Base-by-base conservation (phyloP, 2,113 vertebrate species). In the Petaurus breviceps region DNA sequence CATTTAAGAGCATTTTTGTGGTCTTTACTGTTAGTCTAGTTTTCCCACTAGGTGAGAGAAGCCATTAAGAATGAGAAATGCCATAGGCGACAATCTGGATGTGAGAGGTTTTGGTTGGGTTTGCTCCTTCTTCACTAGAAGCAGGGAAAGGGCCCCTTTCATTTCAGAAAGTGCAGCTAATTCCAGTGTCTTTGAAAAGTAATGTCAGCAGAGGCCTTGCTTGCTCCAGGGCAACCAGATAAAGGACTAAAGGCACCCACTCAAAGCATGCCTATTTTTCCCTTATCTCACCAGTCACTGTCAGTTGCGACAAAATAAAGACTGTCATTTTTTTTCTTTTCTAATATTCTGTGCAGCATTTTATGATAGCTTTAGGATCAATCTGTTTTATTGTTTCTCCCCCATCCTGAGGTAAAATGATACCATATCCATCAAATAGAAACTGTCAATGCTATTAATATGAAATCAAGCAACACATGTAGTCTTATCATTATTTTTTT, bases 391-490 rank as follows among this genome's bases (percentile, higher is more conserved):
- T 96, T 96, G 91, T 50, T 92, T 93, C 90, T 95, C 47, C 25
- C 52, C 52, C 92, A 92, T 96, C 91, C 93, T 55, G 89, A 26
- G 25, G 90, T 51, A 52, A 92, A 53, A 77, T 93, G 53, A 92
- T 90, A 57, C 7, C 52, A 47, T 90, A 95, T 28, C 92, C 57
- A 96, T 97, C 91, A 93, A 93, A 52, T 55, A 91, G 94, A 77
- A 92, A 92, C 51, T 92, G 94, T 96, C 95, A 97, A 92, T 93
- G 54, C 92, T 94, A 94, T 97, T 96, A 96, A 97, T 97, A 96
- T 77, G 46, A 95, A 96, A 95, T 90, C 95, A 47, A 95, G 92
- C 68, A 92, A 54, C 89, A 92, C 28, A 14, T 91, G 55, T 93
- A 96, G 95, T 84, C n/a, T 28, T 95, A 92, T 93, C 93, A 90